Conservation (phyloP, 2,113 vertebrate species). For the Thamnaconus septentrionalis region DNA sequence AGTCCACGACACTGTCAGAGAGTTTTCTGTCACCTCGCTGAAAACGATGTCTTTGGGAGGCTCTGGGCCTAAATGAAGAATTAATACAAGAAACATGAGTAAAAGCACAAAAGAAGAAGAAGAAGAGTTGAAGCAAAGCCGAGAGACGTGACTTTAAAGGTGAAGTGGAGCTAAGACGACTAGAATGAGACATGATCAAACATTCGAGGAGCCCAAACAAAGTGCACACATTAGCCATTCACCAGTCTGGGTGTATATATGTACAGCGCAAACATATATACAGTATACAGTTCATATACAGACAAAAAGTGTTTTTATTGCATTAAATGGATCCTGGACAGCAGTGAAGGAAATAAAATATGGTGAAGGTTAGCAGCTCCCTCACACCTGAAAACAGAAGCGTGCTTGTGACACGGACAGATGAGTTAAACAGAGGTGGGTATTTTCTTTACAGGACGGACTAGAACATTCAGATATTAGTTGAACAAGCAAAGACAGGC, state of each 20-base stretch:
- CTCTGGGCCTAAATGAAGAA: constrained; percentile 63
- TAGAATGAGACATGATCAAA: not conserved
- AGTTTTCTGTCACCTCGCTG: constrained; percentile 65
- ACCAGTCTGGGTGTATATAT: constrained; percentile 72
- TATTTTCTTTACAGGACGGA: constrained; percentile 1
- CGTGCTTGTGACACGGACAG: constrained; percentile 16
- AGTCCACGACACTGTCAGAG: constrained; percentile 72
- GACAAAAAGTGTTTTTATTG: constrained; percentile 29
- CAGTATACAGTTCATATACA: constrained; percentile 74
- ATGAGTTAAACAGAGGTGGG: constrained; percentile 29
- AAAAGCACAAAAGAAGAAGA: not conserved
- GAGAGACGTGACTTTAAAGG: not conserved
- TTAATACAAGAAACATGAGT: not conserved
- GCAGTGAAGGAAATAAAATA: constrained; percentile 46
- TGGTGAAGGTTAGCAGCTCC: constrained; percentile 47
- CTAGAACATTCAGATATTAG: constrained; percentile 27
- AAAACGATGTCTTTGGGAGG: constrained; percentile 70
- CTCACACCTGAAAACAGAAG: constrained; percentile 64
- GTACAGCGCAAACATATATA: constrained; percentile 78
- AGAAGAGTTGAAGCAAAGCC: not conserved
- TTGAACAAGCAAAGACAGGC: not conserved
- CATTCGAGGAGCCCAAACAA: not conserved
- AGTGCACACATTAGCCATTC: constrained; percentile 43
- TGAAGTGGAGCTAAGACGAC: not conserved
- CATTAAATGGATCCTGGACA: constrained; percentile 55